A percentile compares a stretch with the other conserved stretches of the same genome.
These are phyloP conservation scores for Aphidius colemani DNA, from an alignment of 2,888 invertebrate species.

Conservation along the genomic window DNA sequence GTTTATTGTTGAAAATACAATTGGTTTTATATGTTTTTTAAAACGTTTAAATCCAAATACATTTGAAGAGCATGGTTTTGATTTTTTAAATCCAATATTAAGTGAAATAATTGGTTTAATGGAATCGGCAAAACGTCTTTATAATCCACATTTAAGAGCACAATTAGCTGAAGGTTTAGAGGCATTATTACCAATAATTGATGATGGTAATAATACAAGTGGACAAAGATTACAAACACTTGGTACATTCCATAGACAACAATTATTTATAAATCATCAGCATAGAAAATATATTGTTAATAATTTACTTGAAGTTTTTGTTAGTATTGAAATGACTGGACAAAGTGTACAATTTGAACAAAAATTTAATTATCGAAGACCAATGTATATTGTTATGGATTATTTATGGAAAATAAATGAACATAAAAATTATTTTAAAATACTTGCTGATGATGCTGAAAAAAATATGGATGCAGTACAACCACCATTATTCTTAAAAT, in stretches of 20 bases:
- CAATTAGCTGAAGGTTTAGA: conserved; percentile 88
- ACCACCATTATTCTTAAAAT: conserved; percentile 90
- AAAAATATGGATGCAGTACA: conserved; percentile 86
- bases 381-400: conserved; percentile 93
- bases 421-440: conserved; percentile 75
- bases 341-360: conserved; percentile 95
- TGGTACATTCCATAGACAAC: conserved; percentile 69
- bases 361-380: conserved; percentile 93
- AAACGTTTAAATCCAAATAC: conserved; percentile 68
- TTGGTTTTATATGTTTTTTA: conserved; percentile 78
- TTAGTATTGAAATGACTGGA: conserved; percentile 97
- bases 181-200: conserved; percentile 75
- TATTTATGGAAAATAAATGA: conserved; percentile 85
- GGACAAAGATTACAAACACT: conserved; percentile 46
- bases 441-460: conserved; percentile 80
- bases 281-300: conserved; percentile 76
- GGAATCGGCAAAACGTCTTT: conserved; percentile 80
- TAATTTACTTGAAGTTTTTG: conserved; percentile 87
- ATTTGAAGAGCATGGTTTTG: conserved; percentile 70
- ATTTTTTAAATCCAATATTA: conserved; percentile 71
- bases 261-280: conserved; percentile 78
- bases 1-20: conserved; percentile 85
- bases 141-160: conserved; percentile 92
- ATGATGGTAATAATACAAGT: conserved; percentile 21
- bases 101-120: conserved; percentile 85